Evolutionary conservation across 2,888 invertebrate species (phyloP).

Genomic region (Ophonus ardosiacus): DNA sequence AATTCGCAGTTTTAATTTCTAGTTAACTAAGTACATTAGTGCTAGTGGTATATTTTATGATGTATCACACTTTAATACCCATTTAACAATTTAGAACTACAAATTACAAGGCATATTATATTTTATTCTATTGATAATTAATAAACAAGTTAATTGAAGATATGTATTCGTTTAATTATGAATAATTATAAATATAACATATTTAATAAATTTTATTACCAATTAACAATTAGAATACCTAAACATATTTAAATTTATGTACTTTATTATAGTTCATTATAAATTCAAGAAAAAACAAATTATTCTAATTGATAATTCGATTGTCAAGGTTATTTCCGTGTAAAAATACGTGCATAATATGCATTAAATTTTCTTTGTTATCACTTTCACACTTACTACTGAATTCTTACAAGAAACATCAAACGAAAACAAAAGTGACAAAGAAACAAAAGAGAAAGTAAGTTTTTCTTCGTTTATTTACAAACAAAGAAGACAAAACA

Average conservation of each 20-base stretch:
- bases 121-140: too few relatives aligned
- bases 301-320: slow-evolving; percentile 23
- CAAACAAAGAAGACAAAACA: slow-evolving; percentile 3
- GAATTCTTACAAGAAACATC: neutral
- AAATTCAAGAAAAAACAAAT: slow-evolving; percentile 6
- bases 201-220: neutral
- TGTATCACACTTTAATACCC: too few relatives aligned
- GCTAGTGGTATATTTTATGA: too few relatives aligned
- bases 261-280: slow-evolving; percentile 20
- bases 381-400: neutral
- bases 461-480: slow-evolving; percentile 11
- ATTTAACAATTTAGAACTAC: too few relatives aligned
- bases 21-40: too few relatives aligned
- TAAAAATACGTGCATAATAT: neutral
- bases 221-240: neutral
- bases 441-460: neutral
- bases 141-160: too few relatives aligned
- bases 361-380: neutral
- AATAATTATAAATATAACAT: neutral
- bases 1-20: too few relatives aligned
- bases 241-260: neutral
- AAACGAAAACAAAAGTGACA: neutral
- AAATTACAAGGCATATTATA: too few relatives aligned
- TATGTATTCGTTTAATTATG: neutral
- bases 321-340: slow-evolving; percentile 14